phyloP scores from a whole-genome alignment of 2,888 invertebrate genomes.

The Platerodrilus igneus region DNA sequence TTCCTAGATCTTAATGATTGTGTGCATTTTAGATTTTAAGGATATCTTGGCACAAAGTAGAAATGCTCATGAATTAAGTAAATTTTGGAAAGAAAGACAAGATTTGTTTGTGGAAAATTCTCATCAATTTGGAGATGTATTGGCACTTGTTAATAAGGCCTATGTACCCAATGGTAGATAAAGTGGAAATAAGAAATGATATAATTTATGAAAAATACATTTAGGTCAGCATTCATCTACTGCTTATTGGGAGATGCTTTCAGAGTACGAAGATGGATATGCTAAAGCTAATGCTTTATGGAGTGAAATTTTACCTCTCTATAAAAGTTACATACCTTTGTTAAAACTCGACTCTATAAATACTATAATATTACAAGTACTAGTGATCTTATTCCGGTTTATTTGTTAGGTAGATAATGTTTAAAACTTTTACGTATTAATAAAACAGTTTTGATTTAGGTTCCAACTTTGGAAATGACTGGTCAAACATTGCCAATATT shows the following conservation, averaged over 20 bases:
- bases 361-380: slow-evolving; percentile 48
- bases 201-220: slow-evolving; percentile 1
- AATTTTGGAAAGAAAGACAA: slow-evolving; percentile 37
- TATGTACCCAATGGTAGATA: slow-evolving; percentile 35
- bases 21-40: slow-evolving; percentile 26
- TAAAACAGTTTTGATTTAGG: no score
- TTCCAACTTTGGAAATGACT: slow-evolving; percentile 55
- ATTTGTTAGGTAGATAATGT: slow-evolving; percentile 51
- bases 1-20: no score
- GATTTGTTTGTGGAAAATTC: slow-evolving; percentile 19
- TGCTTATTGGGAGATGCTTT: slow-evolving; percentile 54
- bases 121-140: slow-evolving; percentile 25
- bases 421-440: no score
- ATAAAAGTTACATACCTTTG: slow-evolving; percentile 53
- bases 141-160: slow-evolving; percentile 34
- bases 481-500: slow-evolving; percentile 55
- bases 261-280: slow-evolving; percentile 52
- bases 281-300: slow-evolving; percentile 53
- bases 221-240: slow-evolving; percentile 9
- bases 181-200: neutral
- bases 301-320: slow-evolving; percentile 54
- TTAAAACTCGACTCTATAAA: slow-evolving; percentile 50
- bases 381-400: slow-evolving; percentile 46
- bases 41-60: slow-evolving; percentile 29
- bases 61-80: slow-evolving; percentile 27